phyloP scores from a whole-genome alignment of 1,140 invertebrate species.

The Vanessa tameamea region DNA sequence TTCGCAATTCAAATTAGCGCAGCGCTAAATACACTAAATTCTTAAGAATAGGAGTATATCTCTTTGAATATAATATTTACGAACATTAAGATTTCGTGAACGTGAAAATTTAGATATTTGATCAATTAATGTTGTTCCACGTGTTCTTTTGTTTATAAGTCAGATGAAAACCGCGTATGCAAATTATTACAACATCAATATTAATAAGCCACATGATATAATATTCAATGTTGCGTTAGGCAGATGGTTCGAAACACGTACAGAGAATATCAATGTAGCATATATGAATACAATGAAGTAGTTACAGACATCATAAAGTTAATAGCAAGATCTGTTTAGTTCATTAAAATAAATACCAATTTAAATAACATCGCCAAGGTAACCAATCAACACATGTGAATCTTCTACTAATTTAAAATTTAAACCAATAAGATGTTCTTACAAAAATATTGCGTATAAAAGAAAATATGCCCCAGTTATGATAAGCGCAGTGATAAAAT shows the following conservation, averaged over 20 bases:
- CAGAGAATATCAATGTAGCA: conserved; percentile 21
- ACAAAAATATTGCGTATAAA: not conserved
- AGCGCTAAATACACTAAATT: no score
- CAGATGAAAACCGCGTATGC: conserved; percentile 24
- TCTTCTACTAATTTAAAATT: no score
- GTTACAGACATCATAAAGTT: not conserved
- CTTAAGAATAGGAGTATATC: no score
- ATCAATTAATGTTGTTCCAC: not conserved
- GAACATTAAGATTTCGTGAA: not conserved
- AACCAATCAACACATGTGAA: no score
- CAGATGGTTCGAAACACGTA: conserved; percentile 25
- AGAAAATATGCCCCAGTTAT: conserved; percentile 9
- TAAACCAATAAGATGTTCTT: not conserved
- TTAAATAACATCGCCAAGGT: no score
- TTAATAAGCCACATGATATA: conserved; percentile 28
- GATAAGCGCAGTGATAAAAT: conserved; percentile 11
- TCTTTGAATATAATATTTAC: not conserved
- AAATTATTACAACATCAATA: conserved; percentile 31
- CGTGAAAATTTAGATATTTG: not conserved
- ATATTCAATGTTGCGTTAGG: conserved; percentile 26
- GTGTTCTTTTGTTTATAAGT: conserved; percentile 12
- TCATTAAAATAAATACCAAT: no score
- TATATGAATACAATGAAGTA: conserved; percentile 2
- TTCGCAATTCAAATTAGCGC: no score
- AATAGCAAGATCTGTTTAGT: not conserved